A percentile compares a stretch with the other conserved stretches of the same genome.
Conservation (phyloP, 2,797 vertebrate species). For the Sebastes diaconus region DNA sequence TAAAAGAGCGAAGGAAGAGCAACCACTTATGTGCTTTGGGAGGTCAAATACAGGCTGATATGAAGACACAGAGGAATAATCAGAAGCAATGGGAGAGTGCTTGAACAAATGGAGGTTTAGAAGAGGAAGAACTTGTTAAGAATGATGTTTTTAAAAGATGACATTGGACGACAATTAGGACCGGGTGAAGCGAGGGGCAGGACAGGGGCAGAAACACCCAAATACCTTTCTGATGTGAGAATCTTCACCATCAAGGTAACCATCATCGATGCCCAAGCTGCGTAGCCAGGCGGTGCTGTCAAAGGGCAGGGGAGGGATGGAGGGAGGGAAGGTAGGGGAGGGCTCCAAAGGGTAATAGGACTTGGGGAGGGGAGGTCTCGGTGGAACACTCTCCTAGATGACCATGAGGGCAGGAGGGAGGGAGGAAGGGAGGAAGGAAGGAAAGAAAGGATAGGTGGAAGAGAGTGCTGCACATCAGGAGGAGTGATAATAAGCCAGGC, state of each 20-base stretch:
- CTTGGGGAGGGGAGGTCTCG: slow-evolving; percentile 95
- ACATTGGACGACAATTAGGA: neutral
- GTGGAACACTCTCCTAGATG: slow-evolving; percentile 91
- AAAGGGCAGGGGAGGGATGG: slow-evolving; percentile 83
- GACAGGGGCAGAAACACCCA: slow-evolving; percentile 30
- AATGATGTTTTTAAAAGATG: neutral
- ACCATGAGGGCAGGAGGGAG: neutral
- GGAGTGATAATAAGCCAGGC: slow-evolving; percentile 65
- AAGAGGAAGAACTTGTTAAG: neutral
- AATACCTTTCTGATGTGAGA: slow-evolving; percentile 89
- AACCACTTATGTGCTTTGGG: neutral
- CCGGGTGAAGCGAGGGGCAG: neutral
- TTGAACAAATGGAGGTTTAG: neutral
- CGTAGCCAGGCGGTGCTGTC: slow-evolving; percentile 80
- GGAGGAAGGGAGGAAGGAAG: neutral
- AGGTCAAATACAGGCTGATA: slow-evolving; percentile 11
- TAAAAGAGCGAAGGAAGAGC: neutral
- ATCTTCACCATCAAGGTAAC: slow-evolving; percentile 75
- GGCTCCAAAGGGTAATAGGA: slow-evolving; percentile 94
- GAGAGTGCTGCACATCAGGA: slow-evolving; percentile 68
- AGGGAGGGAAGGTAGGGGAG: slow-evolving; percentile 87
- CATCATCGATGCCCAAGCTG: slow-evolving; percentile 73
- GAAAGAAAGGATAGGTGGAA: slow-evolving; percentile 40
- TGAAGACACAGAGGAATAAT: slow-evolving; percentile 1
- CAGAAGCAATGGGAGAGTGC: neutral